Evolutionary conservation across 2,797 vertebrate genomes (phyloP), one percentile per base, ranked within the genome.

Genomic region (Alectoris magna): DNA sequence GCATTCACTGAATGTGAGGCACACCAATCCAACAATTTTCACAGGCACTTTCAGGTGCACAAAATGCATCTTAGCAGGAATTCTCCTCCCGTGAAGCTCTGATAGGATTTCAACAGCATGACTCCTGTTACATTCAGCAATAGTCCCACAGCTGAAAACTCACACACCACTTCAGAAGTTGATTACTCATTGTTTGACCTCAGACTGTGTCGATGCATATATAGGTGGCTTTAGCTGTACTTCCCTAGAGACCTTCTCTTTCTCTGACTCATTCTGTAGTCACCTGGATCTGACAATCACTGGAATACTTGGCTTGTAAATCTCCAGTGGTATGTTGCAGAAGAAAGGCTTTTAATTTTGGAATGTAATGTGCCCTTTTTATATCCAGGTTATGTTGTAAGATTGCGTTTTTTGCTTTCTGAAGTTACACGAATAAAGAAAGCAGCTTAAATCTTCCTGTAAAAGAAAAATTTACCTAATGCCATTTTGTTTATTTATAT

Each of bases 1-100:
- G 16, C 41, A 34, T 81, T 82, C 44, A 27, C 48, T 77, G 71
- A 88, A 67, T 55, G 55, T 87, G 67, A 87, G 84, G 62, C 39
- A 27, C 79, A 53, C 27, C 88, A 84, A 91, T 91, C 72, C 78
- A 90, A 53, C 71, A 89, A 79, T 90, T 91, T 96, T 90, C 51
- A 58, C 58, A 74, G 79, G 85, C 2, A 3, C 56, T 90, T 91
- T 91, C 90, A 77, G 49, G 84, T 68, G 86, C 36, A 84, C 63
- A 94, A 60, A 11, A 31, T 51, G 7, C 64, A 62, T 73, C 51
- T 90, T 88, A 91, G 56, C 62, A 75, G 74, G 86, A 34, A 87
- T 92, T 93, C 73, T 78, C 48, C 70, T 87, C 67, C 68, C 17
- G 1, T 84, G 71, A 82, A 79, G 78, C 1, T 2, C 17, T 92